Conservation (phyloP, 2,797 vertebrate species). For the Pelochelys cantorii region DNA sequence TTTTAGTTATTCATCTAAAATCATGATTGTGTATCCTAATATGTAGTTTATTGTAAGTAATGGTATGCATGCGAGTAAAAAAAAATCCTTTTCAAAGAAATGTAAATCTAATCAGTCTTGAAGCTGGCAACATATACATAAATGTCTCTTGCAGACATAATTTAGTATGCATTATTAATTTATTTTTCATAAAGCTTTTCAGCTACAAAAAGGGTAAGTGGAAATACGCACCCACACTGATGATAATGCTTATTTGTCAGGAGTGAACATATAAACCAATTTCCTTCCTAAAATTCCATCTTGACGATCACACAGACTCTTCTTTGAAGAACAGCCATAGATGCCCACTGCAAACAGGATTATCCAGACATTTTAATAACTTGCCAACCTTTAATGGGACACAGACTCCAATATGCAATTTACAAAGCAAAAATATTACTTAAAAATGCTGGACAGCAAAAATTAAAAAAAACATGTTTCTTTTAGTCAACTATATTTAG, state of each 20-base stretch:
- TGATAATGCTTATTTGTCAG: slow-evolving; percentile 77
- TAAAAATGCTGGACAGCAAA: not conserved
- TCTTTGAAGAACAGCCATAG: slow-evolving; percentile 47
- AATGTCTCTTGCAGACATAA: slow-evolving; percentile 82
- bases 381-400: slow-evolving; percentile 53
- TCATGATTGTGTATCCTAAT: slow-evolving; percentile 4
- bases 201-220: slow-evolving; percentile 77
- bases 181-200: slow-evolving; percentile 84
- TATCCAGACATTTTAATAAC: slow-evolving; percentile 59
- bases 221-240: slow-evolving; percentile 64
- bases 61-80: not conserved
- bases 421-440: slow-evolving; percentile 23
- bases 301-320: slow-evolving; percentile 50
- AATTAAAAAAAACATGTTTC: not conserved
- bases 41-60: slow-evolving; percentile 10
- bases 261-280: slow-evolving; percentile 65
- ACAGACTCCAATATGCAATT: slow-evolving; percentile 36
- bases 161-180: slow-evolving; percentile 86
- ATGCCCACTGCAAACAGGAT: slow-evolving; percentile 44
- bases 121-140: slow-evolving; percentile 80
- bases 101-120: slow-evolving; percentile 81
- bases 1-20: not conserved
- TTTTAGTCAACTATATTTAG: slow-evolving; percentile 9
- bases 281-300: slow-evolving; percentile 48
- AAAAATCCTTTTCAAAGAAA: slow-evolving; percentile 72